phyloP scores from a whole-genome alignment of 2,888 invertebrate genomes.

The Luperina testacea region DNA sequence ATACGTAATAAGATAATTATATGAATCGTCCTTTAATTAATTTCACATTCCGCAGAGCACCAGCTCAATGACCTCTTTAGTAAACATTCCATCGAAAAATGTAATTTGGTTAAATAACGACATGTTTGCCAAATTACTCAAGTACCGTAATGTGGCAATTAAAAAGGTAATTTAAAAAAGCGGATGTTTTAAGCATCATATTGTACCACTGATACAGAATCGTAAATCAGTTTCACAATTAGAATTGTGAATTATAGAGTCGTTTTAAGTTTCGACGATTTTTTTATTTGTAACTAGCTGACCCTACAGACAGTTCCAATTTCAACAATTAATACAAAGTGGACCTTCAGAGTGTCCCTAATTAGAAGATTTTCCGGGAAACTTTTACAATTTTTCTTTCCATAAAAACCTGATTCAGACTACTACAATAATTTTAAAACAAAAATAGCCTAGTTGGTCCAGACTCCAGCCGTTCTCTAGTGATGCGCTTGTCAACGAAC shows the following conservation, averaged over 20 bases:
- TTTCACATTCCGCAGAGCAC: background rate
- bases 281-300: background rate
- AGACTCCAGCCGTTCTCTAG: background rate
- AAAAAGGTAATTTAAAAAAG: slow-evolving; percentile 32
- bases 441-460: background rate
- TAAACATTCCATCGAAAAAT: slow-evolving; percentile 15
- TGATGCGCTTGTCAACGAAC: background rate
- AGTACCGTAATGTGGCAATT: slow-evolving; percentile 50
- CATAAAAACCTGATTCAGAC: background rate
- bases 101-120: slow-evolving; percentile 39
- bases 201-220: slow-evolving; percentile 32
- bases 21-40: slow-evolving; percentile 14
- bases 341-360: background rate
- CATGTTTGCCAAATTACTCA: slow-evolving; percentile 45
- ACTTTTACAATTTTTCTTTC: background rate
- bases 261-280: background rate
- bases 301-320: background rate
- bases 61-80: slow-evolving; percentile 31
- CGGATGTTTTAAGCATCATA: slow-evolving; percentile 39
- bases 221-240: slow-evolving; percentile 20
- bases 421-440: background rate
- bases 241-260: background rate
- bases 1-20: background rate
- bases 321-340: background rate
- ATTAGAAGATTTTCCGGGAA: background rate